phyloP scores from a whole-genome alignment of 1,140 invertebrate genomes.

The Penaeus japonicus region DNA sequence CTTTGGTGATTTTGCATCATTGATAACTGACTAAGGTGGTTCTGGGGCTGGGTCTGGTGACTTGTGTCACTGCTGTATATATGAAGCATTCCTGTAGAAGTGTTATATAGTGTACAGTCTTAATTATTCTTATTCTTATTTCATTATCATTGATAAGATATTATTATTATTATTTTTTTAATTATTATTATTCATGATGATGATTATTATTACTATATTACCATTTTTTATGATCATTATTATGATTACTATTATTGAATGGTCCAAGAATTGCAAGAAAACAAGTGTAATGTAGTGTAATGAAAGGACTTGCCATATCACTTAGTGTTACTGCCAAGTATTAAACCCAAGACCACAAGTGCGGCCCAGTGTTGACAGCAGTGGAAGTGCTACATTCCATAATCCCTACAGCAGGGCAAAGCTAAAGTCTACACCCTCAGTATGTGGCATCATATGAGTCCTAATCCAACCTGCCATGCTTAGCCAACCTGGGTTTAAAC shows the following conservation, averaged over 20 bases:
- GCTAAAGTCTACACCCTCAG: conserved; percentile 38
- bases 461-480: too few species aligned
- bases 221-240: conserved; percentile 33
- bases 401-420: conserved; percentile 27
- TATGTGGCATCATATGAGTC: neutral
- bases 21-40: conserved; percentile 47
- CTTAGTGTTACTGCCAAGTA: conserved; percentile 55
- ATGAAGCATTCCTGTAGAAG: conserved; percentile 54
- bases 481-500: too few species aligned
- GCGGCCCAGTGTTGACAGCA: conserved; percentile 15
- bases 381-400: conserved; percentile 43
- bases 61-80: conserved; percentile 51
- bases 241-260: conserved; percentile 48
- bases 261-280: conserved; percentile 46
- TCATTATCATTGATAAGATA: conserved; percentile 24
- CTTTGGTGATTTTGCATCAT: conserved; percentile 49
- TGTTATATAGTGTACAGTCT: conserved; percentile 57
- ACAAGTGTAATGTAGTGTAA: conserved; percentile 49
- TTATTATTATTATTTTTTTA: conserved; percentile 7
- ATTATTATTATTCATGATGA: neutral
- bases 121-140: conserved; percentile 55
- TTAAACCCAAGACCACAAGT: conserved; percentile 30
- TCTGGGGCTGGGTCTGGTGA: conserved; percentile 28
- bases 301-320: conserved; percentile 56
- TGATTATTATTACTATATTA: conserved; percentile 1